A percentile compares a stretch with the other conserved stretches of the same genome.
phyloP scores from a whole-genome alignment of 2,797 vertebrate species.

The Enteromius viviparus region DNA sequence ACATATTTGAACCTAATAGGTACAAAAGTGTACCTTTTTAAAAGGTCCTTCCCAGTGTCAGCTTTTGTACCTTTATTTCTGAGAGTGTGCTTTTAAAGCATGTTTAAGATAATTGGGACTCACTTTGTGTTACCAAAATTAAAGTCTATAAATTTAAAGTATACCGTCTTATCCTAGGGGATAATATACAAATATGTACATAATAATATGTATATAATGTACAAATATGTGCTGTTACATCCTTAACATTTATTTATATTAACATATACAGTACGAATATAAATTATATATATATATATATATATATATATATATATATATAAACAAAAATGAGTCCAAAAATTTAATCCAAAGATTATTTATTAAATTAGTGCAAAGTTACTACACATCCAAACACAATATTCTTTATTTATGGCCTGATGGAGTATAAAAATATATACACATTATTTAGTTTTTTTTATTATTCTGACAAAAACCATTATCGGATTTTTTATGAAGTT shows the following conservation, averaged over 20 bases:
- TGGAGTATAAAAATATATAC: not conserved
- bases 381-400: conserved; percentile 26
- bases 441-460: not conserved
- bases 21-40: too few relatives aligned
- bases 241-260: not conserved
- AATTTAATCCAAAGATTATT: conserved; percentile 1
- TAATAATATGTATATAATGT: not conserved
- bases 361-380: conserved; percentile 31
- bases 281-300: too few relatives aligned
- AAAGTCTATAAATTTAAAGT: not conserved
- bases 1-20: too few relatives aligned
- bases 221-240: not conserved
- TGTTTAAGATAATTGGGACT: not conserved
- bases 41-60: too few relatives aligned
- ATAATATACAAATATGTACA: too few relatives aligned
- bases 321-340: not conserved
- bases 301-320: not conserved
- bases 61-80: too few relatives aligned
- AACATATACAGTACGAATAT: not conserved
- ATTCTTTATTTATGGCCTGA: not conserved
- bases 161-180: not conserved
- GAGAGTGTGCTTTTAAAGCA: not conserved
- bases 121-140: not conserved
- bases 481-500: not conserved
- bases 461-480: conserved; percentile 1